Base-by-base conservation (phyloP, 1,140 invertebrate species). In the Zeugodacus cucurbitae region DNA sequence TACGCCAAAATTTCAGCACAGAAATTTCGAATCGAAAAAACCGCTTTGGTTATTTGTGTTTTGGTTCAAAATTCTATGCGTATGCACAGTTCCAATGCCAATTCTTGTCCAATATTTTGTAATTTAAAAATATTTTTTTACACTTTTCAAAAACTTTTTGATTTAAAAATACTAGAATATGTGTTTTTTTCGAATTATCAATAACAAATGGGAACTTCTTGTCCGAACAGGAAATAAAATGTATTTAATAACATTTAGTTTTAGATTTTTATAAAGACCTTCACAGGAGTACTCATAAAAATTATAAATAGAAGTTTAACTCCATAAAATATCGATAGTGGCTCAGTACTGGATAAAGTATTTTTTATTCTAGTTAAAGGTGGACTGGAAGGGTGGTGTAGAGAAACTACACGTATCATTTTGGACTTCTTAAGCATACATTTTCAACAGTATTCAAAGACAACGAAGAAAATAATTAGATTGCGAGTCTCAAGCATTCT, bases 1-100 rank as follows among this genome's bases (percentile, higher is more conserved):
- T 59, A 87, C 86, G 86, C 54, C 86, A 87, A 87, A 87, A 59
- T n/a, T 87, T 58, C 54, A 87, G 54, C 86, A 87, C 86, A 87
- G 86, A 64, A 87, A 87, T 87, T 87, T 87, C 86, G 86, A 58
- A 64, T 58, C 86, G 86, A 87, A 87, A 87, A 64, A 62, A 87
- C 59, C 86, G 86, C 32, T 82, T 82, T 82, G 74, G 41, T 82
- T 82, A 82, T 82, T 82, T 82, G n/a, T 48, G 37, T 82, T 82
- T 82, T 82, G 37, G 41, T 82, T 82, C 74, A 82, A 82, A 78
- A 82, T 48, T 82, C 74, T 82, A 82, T 48, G 41, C 41, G 41
- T 26, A 48, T 14, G 74, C 74, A 48, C 74, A 44, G 74, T 82
- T 82, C 14, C 48, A 82, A 82, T 44, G 37, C 74, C 37, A 82